phyloP scores from a whole-genome alignment of 2,888 invertebrate genomes.

The Vanessa cardui region DNA sequence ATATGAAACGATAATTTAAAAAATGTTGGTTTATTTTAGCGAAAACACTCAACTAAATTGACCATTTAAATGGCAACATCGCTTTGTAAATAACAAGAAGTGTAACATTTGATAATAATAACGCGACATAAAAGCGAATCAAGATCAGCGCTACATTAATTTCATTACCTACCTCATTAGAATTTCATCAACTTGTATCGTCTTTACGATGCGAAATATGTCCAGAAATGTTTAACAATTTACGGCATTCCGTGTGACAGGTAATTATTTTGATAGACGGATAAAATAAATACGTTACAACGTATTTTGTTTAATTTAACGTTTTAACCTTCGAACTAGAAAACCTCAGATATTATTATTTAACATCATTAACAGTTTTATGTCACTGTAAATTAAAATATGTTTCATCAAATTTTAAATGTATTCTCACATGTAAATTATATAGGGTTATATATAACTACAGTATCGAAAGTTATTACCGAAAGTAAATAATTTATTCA shows the following conservation, averaged over 20 bases:
- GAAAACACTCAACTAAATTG: no score
- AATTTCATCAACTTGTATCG: slow-evolving; percentile 33
- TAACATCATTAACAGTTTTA: no score
- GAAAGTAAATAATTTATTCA: background rate
- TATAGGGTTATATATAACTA: no score
- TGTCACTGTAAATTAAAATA: no score
- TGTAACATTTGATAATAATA: slow-evolving; percentile 6
- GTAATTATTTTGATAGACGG: slow-evolving; percentile 28
- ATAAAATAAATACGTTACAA: background rate
- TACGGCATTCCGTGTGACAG: slow-evolving; percentile 21
- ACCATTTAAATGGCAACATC: no score
- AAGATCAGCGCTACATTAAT: slow-evolving; percentile 27
- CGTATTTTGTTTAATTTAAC: background rate
- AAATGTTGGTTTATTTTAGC: no score
- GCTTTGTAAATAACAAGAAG: background rate
- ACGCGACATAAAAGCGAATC: slow-evolving; percentile 15
- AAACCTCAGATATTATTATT: background rate
- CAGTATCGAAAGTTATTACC: no score
- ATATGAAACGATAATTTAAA: background rate
- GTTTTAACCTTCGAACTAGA: background rate
- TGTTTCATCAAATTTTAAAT: no score
- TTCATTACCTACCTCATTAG: slow-evolving; percentile 40
- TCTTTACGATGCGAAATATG: slow-evolving; percentile 26
- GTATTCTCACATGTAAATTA: no score
- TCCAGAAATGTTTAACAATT: slow-evolving; percentile 22